phyloP scores from a whole-genome alignment of 2,113 vertebrate genomes.

The Gobio gobio region DNA sequence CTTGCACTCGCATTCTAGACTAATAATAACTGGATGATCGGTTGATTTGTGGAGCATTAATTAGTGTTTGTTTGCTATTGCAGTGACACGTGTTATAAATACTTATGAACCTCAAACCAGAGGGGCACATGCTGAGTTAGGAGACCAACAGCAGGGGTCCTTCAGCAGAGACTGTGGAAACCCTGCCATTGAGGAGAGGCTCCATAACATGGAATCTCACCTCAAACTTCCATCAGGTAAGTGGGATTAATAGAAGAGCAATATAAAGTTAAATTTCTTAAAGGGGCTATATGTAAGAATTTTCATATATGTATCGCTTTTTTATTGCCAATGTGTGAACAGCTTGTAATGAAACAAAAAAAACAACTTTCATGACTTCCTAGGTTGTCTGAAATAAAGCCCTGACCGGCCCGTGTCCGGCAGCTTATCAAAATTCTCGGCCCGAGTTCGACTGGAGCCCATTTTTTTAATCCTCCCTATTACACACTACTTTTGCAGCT shows the following conservation, averaged over 20 bases:
- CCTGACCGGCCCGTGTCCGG: too few species aligned
- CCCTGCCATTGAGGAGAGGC: conserved; percentile 88
- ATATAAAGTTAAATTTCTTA: not conserved
- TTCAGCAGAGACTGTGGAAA: conserved; percentile 85
- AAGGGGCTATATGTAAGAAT: too few species aligned
- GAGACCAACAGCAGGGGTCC: conserved; percentile 74
- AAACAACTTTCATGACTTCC: too few species aligned
- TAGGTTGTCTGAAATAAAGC: too few species aligned
- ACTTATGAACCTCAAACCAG: conserved; percentile 93
- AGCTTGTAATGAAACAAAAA: too few species aligned
- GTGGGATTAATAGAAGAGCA: not conserved
- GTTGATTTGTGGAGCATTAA: not conserved
- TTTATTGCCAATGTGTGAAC: too few species aligned
- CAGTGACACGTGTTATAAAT: conserved; percentile 95
- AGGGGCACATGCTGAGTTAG: conserved; percentile 73
- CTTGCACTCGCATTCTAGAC: not conserved
- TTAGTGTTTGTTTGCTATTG: conserved; percentile 16
- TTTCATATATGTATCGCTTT: too few species aligned
- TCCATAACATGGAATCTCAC: conserved; percentile 95
- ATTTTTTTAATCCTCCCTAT: too few species aligned
- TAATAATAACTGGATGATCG: not conserved
- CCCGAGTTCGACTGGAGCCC: too few species aligned
- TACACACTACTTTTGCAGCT: too few species aligned
- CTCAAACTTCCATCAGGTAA: conserved; percentile 87
- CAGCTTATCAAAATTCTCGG: too few species aligned